phyloP scores from a whole-genome alignment of 2,888 invertebrate species.

The Nomada fabriciana region DNA sequence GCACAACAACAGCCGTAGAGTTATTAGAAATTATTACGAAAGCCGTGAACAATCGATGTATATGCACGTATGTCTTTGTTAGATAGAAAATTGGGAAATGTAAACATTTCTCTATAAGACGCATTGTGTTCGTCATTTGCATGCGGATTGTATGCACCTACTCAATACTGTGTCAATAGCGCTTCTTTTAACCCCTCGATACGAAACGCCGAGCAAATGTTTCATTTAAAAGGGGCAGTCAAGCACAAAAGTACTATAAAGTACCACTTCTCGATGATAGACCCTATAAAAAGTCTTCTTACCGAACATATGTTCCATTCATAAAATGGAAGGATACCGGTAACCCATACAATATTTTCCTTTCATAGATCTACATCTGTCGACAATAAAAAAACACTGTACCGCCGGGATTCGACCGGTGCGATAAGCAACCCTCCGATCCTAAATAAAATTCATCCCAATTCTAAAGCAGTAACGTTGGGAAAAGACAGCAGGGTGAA shows the following conservation, averaged over 20 bases:
- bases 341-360: constrained; percentile 27
- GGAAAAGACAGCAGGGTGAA: no score
- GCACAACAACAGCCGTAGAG: neutral
- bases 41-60: neutral
- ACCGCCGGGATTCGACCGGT: neutral
- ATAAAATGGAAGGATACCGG: constrained; percentile 11
- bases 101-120: no score
- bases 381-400: constrained; percentile 22
- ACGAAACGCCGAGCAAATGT: neutral
- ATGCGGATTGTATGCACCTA: no score
- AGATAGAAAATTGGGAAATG: no score
- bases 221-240: neutral
- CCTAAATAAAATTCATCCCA: neutral
- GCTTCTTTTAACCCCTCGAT: neutral
- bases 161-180: no score
- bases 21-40: neutral
- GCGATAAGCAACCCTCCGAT: constrained; percentile 12
- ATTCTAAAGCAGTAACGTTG: neutral
- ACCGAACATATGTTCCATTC: constrained; percentile 35
- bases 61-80: neutral
- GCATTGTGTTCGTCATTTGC: no score
- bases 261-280: constrained; percentile 6
- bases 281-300: constrained; percentile 1
- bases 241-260: neutral
- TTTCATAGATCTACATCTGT: constrained; percentile 34